These are phyloP conservation scores for Chionoecetes opilio DNA, from an alignment of 1,140 invertebrate species.

Conservation along the genomic window DNA sequence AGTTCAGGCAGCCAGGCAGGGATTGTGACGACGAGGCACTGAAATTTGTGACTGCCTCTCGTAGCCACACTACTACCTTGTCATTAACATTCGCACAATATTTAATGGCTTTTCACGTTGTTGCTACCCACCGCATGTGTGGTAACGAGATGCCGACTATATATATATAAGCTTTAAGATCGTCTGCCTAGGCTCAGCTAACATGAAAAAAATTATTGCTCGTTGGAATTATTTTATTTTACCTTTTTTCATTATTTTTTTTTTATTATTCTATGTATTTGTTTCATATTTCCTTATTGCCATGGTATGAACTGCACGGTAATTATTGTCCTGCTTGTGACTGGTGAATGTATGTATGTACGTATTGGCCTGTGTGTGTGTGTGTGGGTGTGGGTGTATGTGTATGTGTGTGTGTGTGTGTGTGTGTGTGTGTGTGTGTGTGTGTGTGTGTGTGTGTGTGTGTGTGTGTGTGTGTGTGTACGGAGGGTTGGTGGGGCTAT, in stretches of 20 bases:
- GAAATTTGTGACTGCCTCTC: no score
- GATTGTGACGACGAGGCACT: no score
- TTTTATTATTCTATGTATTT: not conserved
- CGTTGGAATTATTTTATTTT: not conserved
- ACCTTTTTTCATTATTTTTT: no score
- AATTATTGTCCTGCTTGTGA: not conserved
- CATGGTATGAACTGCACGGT: no score
- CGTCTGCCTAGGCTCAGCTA: not conserved
- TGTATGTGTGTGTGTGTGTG: constrained; percentile 8
- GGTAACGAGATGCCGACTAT: no score
- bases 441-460: constrained; percentile 58
- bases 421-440: constrained; percentile 31
- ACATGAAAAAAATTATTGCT: not conserved
- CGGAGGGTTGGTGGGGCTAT: not conserved
- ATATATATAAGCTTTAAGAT: no score
- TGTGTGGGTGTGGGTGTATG: constrained; percentile 36
- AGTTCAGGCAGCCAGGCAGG: no score
- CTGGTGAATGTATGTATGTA: not conserved
- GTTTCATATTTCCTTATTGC: not conserved
- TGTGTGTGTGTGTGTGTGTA: constrained; percentile 36
- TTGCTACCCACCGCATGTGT: no score
- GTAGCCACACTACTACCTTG: no score
- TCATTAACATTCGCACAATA: no score
- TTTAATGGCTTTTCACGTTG: no score
- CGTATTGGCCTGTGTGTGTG: not conserved